These are phyloP conservation scores for Magallana gigas DNA, from an alignment of 1,140 invertebrate genomes.

Conservation along the genomic window DNA sequence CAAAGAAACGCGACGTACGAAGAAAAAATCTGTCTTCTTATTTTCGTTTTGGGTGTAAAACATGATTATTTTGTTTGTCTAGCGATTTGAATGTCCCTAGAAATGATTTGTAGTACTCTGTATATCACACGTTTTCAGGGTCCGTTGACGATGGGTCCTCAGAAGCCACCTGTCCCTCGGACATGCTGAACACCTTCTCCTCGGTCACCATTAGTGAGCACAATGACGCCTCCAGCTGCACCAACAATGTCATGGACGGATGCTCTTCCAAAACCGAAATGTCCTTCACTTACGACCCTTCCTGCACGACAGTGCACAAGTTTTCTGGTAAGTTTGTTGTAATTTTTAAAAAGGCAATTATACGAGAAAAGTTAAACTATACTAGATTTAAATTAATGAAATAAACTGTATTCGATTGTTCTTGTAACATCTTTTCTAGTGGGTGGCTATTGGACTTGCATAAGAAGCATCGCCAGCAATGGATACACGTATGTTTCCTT, in stretches of 20 bases:
- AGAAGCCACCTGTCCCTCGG: conserved; percentile 42
- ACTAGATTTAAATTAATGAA: too few species aligned
- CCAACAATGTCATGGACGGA: conserved; percentile 33
- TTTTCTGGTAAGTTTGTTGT: conserved; percentile 45
- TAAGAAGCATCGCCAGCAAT: conserved; percentile 29
- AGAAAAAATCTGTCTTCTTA: too few species aligned
- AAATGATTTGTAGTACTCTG: too few species aligned
- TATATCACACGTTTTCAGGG: neutral
- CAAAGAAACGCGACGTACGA: too few species aligned
- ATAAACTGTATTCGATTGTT: neutral
- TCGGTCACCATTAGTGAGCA: conserved; percentile 33
- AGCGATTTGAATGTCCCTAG: too few species aligned
- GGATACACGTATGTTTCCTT: neutral
- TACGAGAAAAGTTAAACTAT: too few species aligned
- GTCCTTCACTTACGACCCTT: conserved; percentile 31
- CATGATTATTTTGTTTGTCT: too few species aligned
- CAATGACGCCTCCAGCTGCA: conserved; percentile 40
- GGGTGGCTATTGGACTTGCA: neutral
- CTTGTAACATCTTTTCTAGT: too few species aligned
- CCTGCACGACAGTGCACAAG: conserved; percentile 14
- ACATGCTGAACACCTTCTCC: conserved; percentile 40
- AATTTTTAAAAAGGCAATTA: too few species aligned
- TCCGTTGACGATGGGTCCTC: conserved; percentile 6
- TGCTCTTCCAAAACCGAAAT: conserved; percentile 34
- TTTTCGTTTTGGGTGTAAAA: too few species aligned